Evolutionary conservation across 2,113 vertebrate species (phyloP).

Genomic region (Prunella himalayana): DNA sequence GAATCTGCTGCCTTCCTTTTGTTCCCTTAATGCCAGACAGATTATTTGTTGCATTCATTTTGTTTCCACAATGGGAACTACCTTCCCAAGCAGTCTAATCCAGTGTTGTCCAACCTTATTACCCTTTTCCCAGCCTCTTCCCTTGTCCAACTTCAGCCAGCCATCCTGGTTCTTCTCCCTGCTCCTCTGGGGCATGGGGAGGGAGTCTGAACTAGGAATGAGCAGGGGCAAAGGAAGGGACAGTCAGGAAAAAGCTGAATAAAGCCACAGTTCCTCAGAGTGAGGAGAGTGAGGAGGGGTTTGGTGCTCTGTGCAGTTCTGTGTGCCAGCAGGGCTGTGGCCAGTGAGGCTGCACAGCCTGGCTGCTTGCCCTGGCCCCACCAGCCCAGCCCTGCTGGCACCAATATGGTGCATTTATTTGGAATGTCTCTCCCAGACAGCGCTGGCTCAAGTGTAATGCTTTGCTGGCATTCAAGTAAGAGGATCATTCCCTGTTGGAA

Average conservation of each 20-base stretch:
- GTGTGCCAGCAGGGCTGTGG: not conserved
- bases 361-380: not conserved
- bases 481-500: not conserved
- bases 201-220: not conserved
- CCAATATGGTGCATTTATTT: not conserved
- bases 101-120: not conserved
- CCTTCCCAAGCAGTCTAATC: not conserved
- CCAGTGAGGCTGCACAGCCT: accelerated
- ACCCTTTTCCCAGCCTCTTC: not conserved
- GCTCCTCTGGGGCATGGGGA: not conserved
- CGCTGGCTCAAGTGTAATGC: not conserved
- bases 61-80: not conserved
- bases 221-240: not conserved
- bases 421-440: not conserved
- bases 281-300: not conserved
- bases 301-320: not conserved
- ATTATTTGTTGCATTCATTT: not conserved
- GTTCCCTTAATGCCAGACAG: not conserved
- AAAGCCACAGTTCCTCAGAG: not conserved
- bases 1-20: not conserved
- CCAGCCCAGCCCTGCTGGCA: not conserved
- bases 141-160: not conserved
- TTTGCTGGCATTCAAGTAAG: not conserved
- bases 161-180: not conserved
- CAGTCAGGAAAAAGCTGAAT: not conserved